Percentiles rank a stretch among this genome's conserved stretches.
Evolutionary conservation across 2,888 invertebrate species (phyloP).

Genomic region (Bombylius major): DNA sequence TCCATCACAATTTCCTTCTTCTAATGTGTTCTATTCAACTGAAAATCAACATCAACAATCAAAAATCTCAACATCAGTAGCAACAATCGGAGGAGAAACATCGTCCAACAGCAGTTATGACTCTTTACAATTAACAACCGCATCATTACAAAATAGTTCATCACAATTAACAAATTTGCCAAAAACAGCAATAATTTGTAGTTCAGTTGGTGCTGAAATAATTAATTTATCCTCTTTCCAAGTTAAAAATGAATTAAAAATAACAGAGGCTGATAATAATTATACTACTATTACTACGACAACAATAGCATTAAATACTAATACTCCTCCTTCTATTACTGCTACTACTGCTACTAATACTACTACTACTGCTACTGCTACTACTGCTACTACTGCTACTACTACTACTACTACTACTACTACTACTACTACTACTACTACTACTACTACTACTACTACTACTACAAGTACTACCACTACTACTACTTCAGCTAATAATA

Average conservation of each 20-base stretch:
- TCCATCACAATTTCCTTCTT: constrained; percentile 29
- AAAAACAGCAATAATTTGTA: constrained; percentile 21
- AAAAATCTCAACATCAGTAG: background rate
- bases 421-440: background rate
- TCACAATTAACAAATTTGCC: constrained; percentile 34
- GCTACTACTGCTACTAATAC: constrained; percentile 1
- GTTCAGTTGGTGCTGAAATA: background rate
- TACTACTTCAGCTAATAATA: background rate
- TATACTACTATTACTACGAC: too few species aligned
- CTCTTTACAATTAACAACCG: constrained; percentile 17
- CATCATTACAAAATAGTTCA: constrained; percentile 35
- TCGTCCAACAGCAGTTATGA: constrained; percentile 30
- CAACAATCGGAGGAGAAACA: constrained; percentile 16
- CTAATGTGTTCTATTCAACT: constrained; percentile 19
- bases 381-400: background rate
- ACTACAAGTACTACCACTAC: constrained; percentile 8
- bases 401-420: background rate
- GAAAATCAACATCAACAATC: constrained; percentile 15
- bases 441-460: constrained; percentile 2
- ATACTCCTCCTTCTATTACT: background rate
- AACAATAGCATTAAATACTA: too few species aligned
- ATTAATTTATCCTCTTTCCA: background rate
- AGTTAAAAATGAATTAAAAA: constrained; percentile 27
- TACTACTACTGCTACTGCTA: background rate
- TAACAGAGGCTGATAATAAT: constrained; percentile 26